A percentile compares a stretch with the other conserved stretches of the same genome.
These are phyloP conservation scores for Euzophera pinguis DNA, from an alignment of 2,888 invertebrate species.

Conservation along the genomic window DNA sequence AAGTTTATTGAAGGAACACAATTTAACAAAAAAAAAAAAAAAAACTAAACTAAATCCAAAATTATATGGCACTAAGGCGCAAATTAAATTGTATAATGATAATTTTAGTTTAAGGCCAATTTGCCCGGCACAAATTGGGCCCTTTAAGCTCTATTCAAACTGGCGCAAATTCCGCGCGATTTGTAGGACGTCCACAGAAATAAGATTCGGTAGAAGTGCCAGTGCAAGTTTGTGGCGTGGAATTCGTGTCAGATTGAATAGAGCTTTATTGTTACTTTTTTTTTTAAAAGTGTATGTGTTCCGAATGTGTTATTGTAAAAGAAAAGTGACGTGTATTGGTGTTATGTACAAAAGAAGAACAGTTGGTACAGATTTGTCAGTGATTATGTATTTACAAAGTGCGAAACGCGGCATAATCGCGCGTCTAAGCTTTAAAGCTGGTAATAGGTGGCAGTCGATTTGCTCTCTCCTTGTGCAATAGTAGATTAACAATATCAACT, in stretches of 20 bases:
- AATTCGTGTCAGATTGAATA: too few relatives aligned
- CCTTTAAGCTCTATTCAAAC: too few relatives aligned
- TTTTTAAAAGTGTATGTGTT: background rate
- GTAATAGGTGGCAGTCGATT: slow-evolving; percentile 32
- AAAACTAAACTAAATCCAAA: too few relatives aligned
- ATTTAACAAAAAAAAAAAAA: background rate
- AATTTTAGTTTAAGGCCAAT: too few relatives aligned
- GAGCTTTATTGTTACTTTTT: too few relatives aligned
- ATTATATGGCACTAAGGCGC: background rate
- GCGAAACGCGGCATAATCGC: slow-evolving; percentile 27
- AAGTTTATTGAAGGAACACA: background rate
- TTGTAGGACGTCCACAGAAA: too few relatives aligned
- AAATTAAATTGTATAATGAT: background rate
- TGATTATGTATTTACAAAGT: slow-evolving; percentile 41
- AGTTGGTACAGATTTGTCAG: slow-evolving; percentile 25
- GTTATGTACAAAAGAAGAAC: background rate
- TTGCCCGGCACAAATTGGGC: too few relatives aligned
- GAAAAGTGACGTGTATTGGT: too few relatives aligned
- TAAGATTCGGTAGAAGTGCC: too few relatives aligned
- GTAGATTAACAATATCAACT: background rate
- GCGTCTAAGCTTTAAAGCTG: slow-evolving; percentile 25
- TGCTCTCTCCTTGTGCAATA: slow-evolving; percentile 35
- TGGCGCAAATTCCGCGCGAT: too few relatives aligned
- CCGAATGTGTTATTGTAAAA: background rate
- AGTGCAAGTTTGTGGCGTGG: too few relatives aligned